Conservation (phyloP, 2,797 vertebrate species). For the Pangasius sanitwongsei region DNA sequence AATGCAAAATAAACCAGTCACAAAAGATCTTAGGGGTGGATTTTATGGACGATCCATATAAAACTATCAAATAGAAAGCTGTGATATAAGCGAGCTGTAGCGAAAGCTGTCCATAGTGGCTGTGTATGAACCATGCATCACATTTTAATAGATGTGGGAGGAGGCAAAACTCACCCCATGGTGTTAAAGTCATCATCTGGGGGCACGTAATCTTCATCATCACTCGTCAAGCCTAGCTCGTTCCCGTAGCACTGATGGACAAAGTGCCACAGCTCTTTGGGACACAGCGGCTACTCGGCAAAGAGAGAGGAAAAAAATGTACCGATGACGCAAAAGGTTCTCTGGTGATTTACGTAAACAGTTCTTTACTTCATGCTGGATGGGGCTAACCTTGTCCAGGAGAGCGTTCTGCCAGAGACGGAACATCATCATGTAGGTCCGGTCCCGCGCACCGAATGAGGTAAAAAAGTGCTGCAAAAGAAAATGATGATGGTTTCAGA, state of each 20-base stretch:
- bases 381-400: slow-evolving; percentile 86
- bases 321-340: not conserved
- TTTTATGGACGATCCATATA: not conserved
- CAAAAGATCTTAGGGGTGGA: not conserved
- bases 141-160: not conserved
- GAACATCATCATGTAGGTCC: slow-evolving; percentile 99
- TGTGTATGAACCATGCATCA: not conserved
- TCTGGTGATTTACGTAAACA: not conserved
- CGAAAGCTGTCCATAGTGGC: not conserved
- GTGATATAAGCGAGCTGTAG: not conserved
- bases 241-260: slow-evolving; percentile 98
- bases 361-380: not conserved
- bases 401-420: slow-evolving; percentile 98
- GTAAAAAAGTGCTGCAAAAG: slow-evolving; percentile 94
- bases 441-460: slow-evolving; percentile 94
- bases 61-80: not conserved
- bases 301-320: not conserved
- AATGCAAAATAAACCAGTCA: not conserved
- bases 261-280: slow-evolving; percentile 99
- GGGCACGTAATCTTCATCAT: slow-evolving; percentile 96
- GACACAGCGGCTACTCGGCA: slow-evolving; percentile 86
- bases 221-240: slow-evolving; percentile 94
- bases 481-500: not conserved
- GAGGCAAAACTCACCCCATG: slow-evolving; percentile 86
- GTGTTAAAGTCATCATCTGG: slow-evolving; percentile 98